Evolutionary conservation across 2,888 invertebrate genomes (phyloP), one percentile per base, ranked within the genome.

Genomic region (Girardia tigrina): DNA sequence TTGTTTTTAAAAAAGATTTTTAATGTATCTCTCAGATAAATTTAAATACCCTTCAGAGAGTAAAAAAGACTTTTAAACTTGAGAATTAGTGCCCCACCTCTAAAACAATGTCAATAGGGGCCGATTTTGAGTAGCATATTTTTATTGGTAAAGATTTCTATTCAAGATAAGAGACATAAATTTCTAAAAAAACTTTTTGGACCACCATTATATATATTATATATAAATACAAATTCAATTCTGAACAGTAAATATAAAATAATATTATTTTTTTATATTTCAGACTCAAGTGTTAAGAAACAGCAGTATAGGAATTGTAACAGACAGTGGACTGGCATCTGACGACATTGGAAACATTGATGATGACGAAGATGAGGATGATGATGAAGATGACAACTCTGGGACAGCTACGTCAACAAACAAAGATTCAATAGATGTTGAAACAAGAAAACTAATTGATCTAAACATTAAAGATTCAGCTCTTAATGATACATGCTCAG

Each of bases 321-420:
- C 75, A 1, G 75, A 75, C 20, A 28, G 75, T 36, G 75, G 75
- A 1, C 23, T 75, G 74, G 81, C 82, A 70, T 80, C 83, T 76
- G 78, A 81, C 69, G 82, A 81, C 72, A 74, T 81, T 82, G 79
- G 82, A 83, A 56, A 56, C 23, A 56, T 56, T n/a, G 56, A 56
- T 79, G 81, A 82, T 76, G 83, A 81, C 78, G 75, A 75, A n/a
- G 75, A 75, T 29, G 75, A 75, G 29, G 72, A 75, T 23, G 75
- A 75, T n/a, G 72, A 75, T 23, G 75, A 75, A 16, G 75, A 75
- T 29, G 75, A 75, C 26, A 69, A 42, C 71, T 27, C 42, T 16
- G 27, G 42, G 27, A 71, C 71, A 26, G 14, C 27, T 2, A 23
- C 27, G 26, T n/a, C 28, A 71, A 71, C 28, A 71, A 71, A 71